Percentiles rank a stretch among this genome's conserved stretches.
phyloP scores from a whole-genome alignment of 30 jellyfish, hydroid and myxozoan species.

The Rhopilema esculentum region DNA sequence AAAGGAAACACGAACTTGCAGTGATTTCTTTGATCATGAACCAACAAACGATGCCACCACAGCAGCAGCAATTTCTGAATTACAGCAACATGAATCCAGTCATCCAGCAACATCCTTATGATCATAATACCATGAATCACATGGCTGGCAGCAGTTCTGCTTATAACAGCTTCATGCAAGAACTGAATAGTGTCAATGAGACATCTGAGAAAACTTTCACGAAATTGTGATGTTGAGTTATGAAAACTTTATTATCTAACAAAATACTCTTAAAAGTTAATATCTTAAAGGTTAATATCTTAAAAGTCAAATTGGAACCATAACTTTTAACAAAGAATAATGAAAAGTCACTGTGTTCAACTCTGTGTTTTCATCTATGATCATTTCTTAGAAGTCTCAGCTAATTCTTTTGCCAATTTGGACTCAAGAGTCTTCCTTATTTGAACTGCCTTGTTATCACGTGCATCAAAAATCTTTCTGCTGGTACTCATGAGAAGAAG shows the following conservation, averaged over 20 bases:
- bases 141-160: slow-evolving; percentile 35
- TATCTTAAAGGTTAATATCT: slow-evolving; percentile 1
- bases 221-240: slow-evolving; percentile 26
- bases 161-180: slow-evolving; percentile 14
- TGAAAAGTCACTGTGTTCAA: slow-evolving; percentile 23
- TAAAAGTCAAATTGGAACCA: slow-evolving; percentile 1
- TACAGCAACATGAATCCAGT: slow-evolving; percentile 32
- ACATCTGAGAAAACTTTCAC: slow-evolving; percentile 35
- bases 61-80: slow-evolving; percentile 22
- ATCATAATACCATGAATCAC: slow-evolving; percentile 15
- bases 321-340: slow-evolving; percentile 9
- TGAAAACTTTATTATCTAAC: slow-evolving; percentile 1
- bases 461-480: slow-evolving; percentile 31
- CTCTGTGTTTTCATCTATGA: slow-evolving; percentile 8
- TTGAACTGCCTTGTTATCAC: slow-evolving; percentile 38
- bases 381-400: slow-evolving; percentile 8
- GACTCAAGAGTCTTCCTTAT: slow-evolving; percentile 29
- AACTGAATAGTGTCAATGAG: slow-evolving; percentile 30
- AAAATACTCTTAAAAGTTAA: slow-evolving; percentile 29
- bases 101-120: slow-evolving; percentile 28
- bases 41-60: slow-evolving; percentile 51
- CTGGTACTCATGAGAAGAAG: slow-evolving; percentile 45
- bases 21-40: slow-evolving; percentile 18
- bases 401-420: slow-evolving; percentile 37
- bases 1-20: slow-evolving; percentile 53